Base-by-base conservation (phyloP, 2,888 invertebrate species). In the Rotaria macrura region DNA sequence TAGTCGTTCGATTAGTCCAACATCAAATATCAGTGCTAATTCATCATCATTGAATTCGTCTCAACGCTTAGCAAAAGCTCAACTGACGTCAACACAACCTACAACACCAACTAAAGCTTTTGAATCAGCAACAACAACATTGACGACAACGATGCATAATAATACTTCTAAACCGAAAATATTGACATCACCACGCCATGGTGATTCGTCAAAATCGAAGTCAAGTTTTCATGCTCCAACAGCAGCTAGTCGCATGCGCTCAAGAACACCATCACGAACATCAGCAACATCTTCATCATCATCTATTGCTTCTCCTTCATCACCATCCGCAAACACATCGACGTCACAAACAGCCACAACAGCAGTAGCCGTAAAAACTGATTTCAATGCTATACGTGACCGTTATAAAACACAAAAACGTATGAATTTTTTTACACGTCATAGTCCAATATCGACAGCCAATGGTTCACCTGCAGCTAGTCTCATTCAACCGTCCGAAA, bases 1-100 rank as follows among this genome's bases (percentile, higher is more conserved):
- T 79, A 79, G 79, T 43, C 79, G 79, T 43, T 79, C 79, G 5
- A 43, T 79, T n/a, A 79, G 79, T 43, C 79, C 79, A 43, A 79
- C 43, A 79, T 79, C 79, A 40, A 43, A 25, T 12, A 2, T 20
- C 10, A 43, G 43, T 43, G 43, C n/a, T 25, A 79, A 79, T 43
- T 79, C 79, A 72, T 72, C 79, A 79, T 79, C 79, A 25, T 43
- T 12, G 25, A 14, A 9, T 43, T 0, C 6, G 23, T 43, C 79
- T 43, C 79, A 43, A 34, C 29, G 34, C 17, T 20, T 65, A 17
- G 29, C 65, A n/a, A 79, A 43, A 79, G 34, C n/a, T 2, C 79
- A 79, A 43, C 12, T 2, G 6, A 20, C 10, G 6, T 38, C 23
- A 25, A 79, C 43, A 43, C n/a, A n/a, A n/a, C n/a, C n/a, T n/a